Evolutionary conservation across 2,113 vertebrate species (phyloP), one percentile per base, ranked within the genome.

Genomic region (Labeo rohita): DNA sequence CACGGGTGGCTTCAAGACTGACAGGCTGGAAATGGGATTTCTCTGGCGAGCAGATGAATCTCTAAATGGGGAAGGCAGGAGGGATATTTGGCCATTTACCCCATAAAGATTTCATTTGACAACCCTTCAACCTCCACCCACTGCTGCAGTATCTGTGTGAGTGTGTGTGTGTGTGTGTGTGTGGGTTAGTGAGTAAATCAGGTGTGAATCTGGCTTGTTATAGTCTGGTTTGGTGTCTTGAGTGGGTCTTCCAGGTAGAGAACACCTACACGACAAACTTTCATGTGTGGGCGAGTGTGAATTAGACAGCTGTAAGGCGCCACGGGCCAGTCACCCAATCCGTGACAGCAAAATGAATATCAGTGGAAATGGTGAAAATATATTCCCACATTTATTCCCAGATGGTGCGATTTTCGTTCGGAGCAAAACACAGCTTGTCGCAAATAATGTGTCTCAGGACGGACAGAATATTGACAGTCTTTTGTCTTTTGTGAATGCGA

Each of bases 21-120:
- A 82, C 80, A 68, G 39, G 15, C n/a, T 68, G 80, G 61, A 68
- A 68, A 82, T 82, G 79, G 61, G 79, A 81, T 81, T 81, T 50
- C 4, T 1, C 15, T 16, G 49, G 21, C 1, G 63, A 21, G 47
- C 63, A 12, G 63, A 82, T 39, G 80, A 82, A 34, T 45, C 78
- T 47, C 13, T 49, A 66, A 65, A 66, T 34, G 61, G 15, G 79
- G 45, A 23, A 28, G 80, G 63, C 61, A 49, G 16, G 63, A 52
- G 61, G 63, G n/a, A 80, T 45, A 80, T 65, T 65, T 65, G 59
- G 28, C 80, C 47, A 82, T 82, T 82, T 70, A 52, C 43, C 80
- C 63, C 80, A 68, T 68, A 82, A 82, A 82, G 63, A 82, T 82
- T 82, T 82, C 28, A 82, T 82, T 52, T 82, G 80, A 68, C 80